Conservation (phyloP, 2,888 invertebrate species). For the Xylota segnis region DNA sequence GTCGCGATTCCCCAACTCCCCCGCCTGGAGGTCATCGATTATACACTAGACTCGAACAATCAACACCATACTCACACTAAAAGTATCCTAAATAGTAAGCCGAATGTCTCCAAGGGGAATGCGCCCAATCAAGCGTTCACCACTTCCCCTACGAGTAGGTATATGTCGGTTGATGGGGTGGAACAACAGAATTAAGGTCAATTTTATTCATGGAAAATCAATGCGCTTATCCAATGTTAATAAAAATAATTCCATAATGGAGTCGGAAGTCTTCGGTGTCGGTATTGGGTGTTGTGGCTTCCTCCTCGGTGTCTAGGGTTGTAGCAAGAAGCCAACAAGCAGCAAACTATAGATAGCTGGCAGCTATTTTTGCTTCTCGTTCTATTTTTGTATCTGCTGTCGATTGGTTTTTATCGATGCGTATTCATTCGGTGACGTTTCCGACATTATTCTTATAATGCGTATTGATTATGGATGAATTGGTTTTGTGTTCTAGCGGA, state of each 20-base stretch:
- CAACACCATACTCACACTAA: conserved; percentile 43
- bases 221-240: conserved; percentile 58
- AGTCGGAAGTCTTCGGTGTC: conserved; percentile 44
- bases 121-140: conserved; percentile 17
- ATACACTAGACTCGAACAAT: conserved; percentile 57
- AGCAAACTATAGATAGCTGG: neutral
- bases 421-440: conserved; percentile 52
- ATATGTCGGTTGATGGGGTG: neutral
- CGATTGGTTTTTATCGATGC: conserved; percentile 48
- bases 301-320: neutral
- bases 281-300: conserved; percentile 17
- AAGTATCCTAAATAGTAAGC: conserved; percentile 19
- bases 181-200: conserved; percentile 64
- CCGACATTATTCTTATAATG: conserved; percentile 40
- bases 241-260: conserved; percentile 60
- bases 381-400: conserved; percentile 49
- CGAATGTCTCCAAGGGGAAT: conserved; percentile 13
- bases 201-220: conserved; percentile 75
- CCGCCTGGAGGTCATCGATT: conserved; percentile 54
- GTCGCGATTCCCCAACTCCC: conserved; percentile 4
- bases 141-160: conserved; percentile 5
- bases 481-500: conserved; percentile 1
- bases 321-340: neutral
- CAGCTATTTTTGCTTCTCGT: conserved; percentile 19
- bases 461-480: conserved; percentile 49